phyloP scores from a whole-genome alignment of 2,888 invertebrate species.

The Troides aeacus region DNA sequence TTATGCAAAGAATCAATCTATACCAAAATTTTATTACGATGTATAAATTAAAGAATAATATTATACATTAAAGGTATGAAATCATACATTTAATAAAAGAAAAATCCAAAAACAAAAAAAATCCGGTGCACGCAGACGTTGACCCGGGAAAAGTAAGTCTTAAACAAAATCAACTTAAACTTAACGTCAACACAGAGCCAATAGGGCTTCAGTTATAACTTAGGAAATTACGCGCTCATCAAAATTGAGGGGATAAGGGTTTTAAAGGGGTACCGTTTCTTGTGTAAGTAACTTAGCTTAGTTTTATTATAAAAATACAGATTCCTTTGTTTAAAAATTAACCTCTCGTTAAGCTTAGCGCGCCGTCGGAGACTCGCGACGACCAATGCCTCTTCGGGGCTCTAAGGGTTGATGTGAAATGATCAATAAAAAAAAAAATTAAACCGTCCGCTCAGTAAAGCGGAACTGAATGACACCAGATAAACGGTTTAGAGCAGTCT shows the following conservation, averaged over 20 bases:
- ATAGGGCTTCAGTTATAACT: slow-evolving; percentile 50
- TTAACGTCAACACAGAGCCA: slow-evolving; percentile 58
- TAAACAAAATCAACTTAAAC: slow-evolving; percentile 45
- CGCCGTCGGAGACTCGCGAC: slow-evolving; percentile 67
- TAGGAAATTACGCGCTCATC: slow-evolving; percentile 35
- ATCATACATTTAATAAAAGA: too few species aligned
- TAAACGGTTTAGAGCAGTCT: slow-evolving; percentile 73
- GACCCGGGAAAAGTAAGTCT: slow-evolving; percentile 34
- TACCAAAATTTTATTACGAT: too few species aligned
- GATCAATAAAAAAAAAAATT: slow-evolving; percentile 29
- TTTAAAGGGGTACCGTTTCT: slow-evolving; percentile 47
- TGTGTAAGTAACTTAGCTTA: slow-evolving; percentile 59
- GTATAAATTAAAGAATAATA: too few species aligned
- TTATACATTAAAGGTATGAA: too few species aligned
- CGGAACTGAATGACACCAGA: slow-evolving; percentile 38
- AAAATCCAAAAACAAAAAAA: too few species aligned
- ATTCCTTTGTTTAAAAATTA: slow-evolving; percentile 68
- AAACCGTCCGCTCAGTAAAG: slow-evolving; percentile 26
- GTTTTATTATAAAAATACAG: slow-evolving; percentile 73
- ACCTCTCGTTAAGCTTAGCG: slow-evolving; percentile 71
- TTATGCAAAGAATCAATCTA: too few species aligned
- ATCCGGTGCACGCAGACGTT: slow-evolving; percentile 23
- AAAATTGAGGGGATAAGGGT: not conserved
- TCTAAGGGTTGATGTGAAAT: slow-evolving; percentile 38
- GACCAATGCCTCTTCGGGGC: slow-evolving; percentile 69